Evolutionary conservation across 2,113 vertebrate genomes (phyloP), one percentile per base, ranked within the genome.

Genomic region (Micromys minutus): DNA sequence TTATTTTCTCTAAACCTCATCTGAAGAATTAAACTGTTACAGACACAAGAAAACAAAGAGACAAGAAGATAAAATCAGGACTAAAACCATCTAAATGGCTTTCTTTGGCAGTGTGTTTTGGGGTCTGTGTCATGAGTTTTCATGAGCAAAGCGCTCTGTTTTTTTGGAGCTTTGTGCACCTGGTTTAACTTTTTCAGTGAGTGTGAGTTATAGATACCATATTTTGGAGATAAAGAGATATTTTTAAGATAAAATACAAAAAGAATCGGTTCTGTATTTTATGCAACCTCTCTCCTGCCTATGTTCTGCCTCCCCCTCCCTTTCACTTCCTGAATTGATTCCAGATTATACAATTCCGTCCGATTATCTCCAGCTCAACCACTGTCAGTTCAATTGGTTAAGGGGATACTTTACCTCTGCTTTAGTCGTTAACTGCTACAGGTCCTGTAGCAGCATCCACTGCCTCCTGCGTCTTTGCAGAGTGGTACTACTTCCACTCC

Each of bases 371-470:
- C 79, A 80, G 57, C 71, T 94, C n/a, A 88, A 29, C 76, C 87
- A 63, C 76, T 94, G 69, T 95, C 79, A 90, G 71, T 85, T 90
- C 89, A 88, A 42, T 94, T 96, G 86, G 80, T 47, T 93, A 86
- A 94, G 59, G 86, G 17, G 67, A 17, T 92, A 84, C 50, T 84
- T 96, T 55, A 84, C 22, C n/a, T 92, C 22, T 95, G 57, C 80
- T 92, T 95, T 85, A 94, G 57, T 26, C 83, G 57, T 71, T 85
- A 95, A 94, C 81, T 88, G 59, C n/a, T 85, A 0, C 17, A 59
- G 50, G 55, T 7, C 77, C 42, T 24, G 8, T 83, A 84, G 91
- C 55, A 85, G 74, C 22, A 34, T 90, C 59, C 92, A 47, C 45
- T 45, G 13, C 50, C 31, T 94, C 63, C 87, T 79, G 77, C 26